Base-by-base conservation (phyloP, 2,888 invertebrate genomes). In the Coleophora flavipennella region DNA sequence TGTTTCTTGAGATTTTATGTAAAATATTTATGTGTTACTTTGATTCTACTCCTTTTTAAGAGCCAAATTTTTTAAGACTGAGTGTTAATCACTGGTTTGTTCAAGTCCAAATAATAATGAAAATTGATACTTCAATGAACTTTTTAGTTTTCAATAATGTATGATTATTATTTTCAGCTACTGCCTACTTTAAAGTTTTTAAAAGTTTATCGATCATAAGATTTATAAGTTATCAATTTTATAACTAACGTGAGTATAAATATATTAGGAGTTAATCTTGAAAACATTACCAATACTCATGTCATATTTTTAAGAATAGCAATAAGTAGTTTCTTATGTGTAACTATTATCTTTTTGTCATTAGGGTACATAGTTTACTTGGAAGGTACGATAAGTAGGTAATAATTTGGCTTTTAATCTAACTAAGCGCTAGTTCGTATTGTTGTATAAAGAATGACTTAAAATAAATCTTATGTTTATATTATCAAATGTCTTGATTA, bases 61-160 rank as follows among this genome's bases (percentile, higher is more conserved):
- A 78, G 81, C 81, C 83, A 81, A 83, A 83, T 76, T 72, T 74
- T 74, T 73, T 64, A 81, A 84, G 84, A 84, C 84, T 84, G 84
- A 83, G 69, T 71, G 67, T 71, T 70, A 69, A 64, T 56, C 55
- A 59, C 63, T 62, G 3, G 6, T 20, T 20, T 20, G 20, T 20
- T 20, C 3, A 20, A 20, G 20, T 20, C 20, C 20, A 20, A 20
- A 20, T 20, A 20, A 20, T 20, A 20, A 20, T 6, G 3, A 20
- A 6, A 20, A 4, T 20, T 3, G 6, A 4, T 4, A 20, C 6
- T 4, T 4, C 3, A 20, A 20, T 20, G 20, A 20, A 20, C 20
- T 20, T 20, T 20, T 20, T 20, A 4, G 20, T 20, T 20, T 20
- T 20, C 20, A 4, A 20, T 20, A 20, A 20, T 20, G n/a, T n/a